Conservation (phyloP, 2,113 vertebrate genomes). For the Sylvietta virens region DNA sequence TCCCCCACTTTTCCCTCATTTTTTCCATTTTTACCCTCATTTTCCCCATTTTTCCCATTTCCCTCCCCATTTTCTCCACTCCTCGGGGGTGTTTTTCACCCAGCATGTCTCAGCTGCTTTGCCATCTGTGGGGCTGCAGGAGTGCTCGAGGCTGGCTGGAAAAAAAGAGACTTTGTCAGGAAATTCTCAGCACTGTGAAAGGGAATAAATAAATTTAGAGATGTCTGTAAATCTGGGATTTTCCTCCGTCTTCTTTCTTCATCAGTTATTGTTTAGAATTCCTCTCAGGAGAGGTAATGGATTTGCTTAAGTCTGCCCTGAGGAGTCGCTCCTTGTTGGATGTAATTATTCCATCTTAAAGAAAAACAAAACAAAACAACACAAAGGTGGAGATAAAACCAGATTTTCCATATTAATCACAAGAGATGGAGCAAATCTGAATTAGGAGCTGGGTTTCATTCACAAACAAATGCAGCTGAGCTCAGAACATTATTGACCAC, state of each 20-base stretch:
- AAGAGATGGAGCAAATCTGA: not conserved
- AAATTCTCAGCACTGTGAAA: not conserved
- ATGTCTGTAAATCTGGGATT: not conserved
- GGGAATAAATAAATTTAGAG: not conserved
- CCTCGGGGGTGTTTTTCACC: not conserved
- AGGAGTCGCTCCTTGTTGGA: not conserved
- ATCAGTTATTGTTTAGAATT: not conserved
- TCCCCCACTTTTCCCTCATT: not conserved
- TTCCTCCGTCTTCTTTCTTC: not conserved
- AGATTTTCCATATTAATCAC: not conserved
- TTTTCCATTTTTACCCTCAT: not conserved
- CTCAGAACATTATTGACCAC: not conserved
- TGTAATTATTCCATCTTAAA: not conserved
- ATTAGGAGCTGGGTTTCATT: not conserved
- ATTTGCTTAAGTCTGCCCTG: conserved; percentile 25
- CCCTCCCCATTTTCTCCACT: not conserved
- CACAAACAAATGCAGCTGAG: not conserved
- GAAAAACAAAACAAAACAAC: not conserved
- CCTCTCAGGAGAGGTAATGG: conserved; percentile 2
- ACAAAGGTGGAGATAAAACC: not conserved
- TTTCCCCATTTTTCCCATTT: not conserved
- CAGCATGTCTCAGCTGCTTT: not conserved
- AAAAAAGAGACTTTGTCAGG: not conserved
- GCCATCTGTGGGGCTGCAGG: not conserved
- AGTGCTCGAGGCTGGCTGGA: not conserved